Conservation (phyloP, 2,888 invertebrate genomes). For the Xestoiulus laeticollis region DNA sequence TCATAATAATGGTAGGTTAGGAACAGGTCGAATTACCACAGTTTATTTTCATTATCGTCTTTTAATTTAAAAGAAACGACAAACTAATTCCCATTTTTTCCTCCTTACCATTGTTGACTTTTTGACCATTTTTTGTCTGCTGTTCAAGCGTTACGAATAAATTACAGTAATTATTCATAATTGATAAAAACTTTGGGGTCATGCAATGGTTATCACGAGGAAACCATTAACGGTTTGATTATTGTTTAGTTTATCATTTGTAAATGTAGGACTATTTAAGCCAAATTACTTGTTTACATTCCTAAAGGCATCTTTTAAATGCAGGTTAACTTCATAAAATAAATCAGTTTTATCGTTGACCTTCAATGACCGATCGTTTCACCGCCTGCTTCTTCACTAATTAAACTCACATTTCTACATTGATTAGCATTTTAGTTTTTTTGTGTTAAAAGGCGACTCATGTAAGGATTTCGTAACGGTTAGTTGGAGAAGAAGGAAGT, state of each 20-base stretch:
- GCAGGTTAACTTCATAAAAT: not conserved
- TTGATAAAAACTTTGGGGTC: not conserved
- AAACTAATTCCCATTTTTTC: not conserved
- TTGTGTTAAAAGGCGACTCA: not conserved
- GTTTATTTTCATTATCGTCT: not conserved
- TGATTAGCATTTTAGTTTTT: constrained; percentile 11
- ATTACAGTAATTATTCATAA: not conserved
- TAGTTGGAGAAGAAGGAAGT: not conserved
- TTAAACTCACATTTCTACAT: not conserved
- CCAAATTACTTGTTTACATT: not conserved
- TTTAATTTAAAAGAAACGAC: not conserved
- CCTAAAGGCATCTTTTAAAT: not conserved
- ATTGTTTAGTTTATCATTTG: not conserved
- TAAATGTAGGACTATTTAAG: not conserved
- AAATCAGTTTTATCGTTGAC: constrained; percentile 5
- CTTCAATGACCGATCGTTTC: not conserved
- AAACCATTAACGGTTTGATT: not conserved
- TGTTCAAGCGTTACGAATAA: not conserved
- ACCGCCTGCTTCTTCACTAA: constrained; percentile 3
- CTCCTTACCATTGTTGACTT: not conserved
- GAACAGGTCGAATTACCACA: too few relatives aligned
- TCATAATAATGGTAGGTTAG: too few relatives aligned
- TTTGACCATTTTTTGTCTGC: not conserved
- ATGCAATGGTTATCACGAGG: constrained; percentile 28
- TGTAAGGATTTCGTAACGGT: not conserved